phyloP scores from a whole-genome alignment of 1,140 invertebrate genomes.

The Trachymyrmex cornetzi region DNA sequence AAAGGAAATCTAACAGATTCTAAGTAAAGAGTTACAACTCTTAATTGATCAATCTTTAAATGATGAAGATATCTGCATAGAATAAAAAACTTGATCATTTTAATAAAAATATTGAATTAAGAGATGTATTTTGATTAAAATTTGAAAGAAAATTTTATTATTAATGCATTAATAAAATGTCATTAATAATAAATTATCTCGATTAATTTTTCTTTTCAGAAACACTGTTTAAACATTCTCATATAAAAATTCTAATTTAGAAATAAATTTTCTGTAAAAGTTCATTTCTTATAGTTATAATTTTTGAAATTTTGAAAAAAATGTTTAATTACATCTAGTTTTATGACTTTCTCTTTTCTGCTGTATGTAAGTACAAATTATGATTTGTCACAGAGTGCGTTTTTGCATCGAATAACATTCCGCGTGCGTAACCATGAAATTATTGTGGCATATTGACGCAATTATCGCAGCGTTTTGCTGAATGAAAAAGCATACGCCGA shows the following conservation, averaged over 20 bases:
- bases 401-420: slow-evolving; percentile 35
- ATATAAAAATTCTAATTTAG: not conserved
- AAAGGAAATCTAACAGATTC: not conserved
- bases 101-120: not conserved
- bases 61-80: no score
- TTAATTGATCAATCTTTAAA: not conserved
- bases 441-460: slow-evolving; percentile 31
- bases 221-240: no score
- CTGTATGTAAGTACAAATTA: not conserved
- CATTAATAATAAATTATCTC: not conserved
- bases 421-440: slow-evolving; percentile 9
- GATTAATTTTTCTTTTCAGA: not conserved
- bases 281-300: no score
- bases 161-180: not conserved
- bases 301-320: not conserved
- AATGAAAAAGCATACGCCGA: slow-evolving; percentile 8
- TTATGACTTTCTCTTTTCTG: not conserved
- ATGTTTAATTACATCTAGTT: not conserved
- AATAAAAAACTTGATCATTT: not conserved
- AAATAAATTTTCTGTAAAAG: not conserved
- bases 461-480: slow-evolving; percentile 11
- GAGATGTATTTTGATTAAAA: not conserved
- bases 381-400: not conserved
- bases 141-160: not conserved
- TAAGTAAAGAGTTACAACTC: not conserved